These are phyloP conservation scores for Dysmachus trigonus DNA, from an alignment of 2,888 invertebrate genomes.

Conservation along the genomic window DNA sequence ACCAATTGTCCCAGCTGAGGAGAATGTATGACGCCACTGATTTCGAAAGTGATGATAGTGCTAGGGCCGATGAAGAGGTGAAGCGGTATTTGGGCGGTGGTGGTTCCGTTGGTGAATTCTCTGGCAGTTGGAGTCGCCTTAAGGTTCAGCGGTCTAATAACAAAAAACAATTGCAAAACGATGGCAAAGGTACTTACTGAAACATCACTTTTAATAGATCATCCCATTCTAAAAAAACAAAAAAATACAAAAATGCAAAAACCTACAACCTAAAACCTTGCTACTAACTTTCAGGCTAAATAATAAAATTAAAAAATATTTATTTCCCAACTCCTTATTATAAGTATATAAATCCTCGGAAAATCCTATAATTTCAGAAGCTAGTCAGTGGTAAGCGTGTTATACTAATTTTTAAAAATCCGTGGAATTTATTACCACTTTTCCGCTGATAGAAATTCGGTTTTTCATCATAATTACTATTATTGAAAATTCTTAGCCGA, in stretches of 20 bases:
- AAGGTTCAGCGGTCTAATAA: constrained; percentile 64
- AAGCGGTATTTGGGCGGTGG: constrained; percentile 61
- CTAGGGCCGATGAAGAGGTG: constrained; percentile 70
- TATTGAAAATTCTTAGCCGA: no score
- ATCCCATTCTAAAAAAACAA: constrained; percentile 21
- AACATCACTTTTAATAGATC: not conserved
- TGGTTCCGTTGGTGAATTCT: constrained; percentile 57
- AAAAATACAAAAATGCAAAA: not conserved
- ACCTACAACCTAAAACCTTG: no score
- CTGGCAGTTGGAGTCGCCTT: constrained; percentile 70
- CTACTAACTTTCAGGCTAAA: not conserved
- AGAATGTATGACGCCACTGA: constrained; percentile 61
- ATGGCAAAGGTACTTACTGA: not conserved
- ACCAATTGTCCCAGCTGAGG: constrained; percentile 60
- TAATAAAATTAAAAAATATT: not conserved
- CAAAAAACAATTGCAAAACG: constrained; percentile 52
- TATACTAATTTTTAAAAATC: not conserved
- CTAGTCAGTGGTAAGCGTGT: not conserved
- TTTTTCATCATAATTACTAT: no score
- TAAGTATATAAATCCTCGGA: not conserved
- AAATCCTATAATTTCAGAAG: not conserved
- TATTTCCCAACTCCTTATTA: not conserved
- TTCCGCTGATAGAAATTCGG: no score
- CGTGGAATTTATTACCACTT: no score
- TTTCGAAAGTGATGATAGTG: constrained; percentile 66